Conservation (phyloP, 2,113 vertebrate genomes). For the Dipodomys ordii region DNA sequence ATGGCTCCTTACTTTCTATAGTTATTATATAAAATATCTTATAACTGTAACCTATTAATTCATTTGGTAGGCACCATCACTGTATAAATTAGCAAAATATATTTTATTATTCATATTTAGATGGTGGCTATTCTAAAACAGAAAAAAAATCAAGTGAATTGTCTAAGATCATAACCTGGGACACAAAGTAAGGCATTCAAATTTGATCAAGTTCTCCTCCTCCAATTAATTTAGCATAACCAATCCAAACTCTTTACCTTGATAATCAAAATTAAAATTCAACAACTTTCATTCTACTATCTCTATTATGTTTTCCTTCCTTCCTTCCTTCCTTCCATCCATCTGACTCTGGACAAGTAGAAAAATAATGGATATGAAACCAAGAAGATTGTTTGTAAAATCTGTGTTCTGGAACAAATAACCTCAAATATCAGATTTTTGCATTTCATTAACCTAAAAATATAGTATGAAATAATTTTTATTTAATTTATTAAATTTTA, state of each 20-base stretch:
- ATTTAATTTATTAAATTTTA: too few species aligned
- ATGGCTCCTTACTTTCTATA: not conserved
- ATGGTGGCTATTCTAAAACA: not conserved
- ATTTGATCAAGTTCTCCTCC: not conserved
- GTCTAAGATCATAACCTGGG: not conserved
- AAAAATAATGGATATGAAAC: not conserved
- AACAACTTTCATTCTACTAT: not conserved
- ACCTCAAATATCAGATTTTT: not conserved
- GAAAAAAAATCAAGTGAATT: not conserved
- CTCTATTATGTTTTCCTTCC: not conserved
- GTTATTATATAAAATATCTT: not conserved
- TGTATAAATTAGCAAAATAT: not conserved
- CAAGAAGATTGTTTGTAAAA: not conserved
- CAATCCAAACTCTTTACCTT: not conserved
- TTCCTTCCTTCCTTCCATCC: not conserved
- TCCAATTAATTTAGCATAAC: not conserved
- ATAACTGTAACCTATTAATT: not conserved
- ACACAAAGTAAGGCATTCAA: not conserved
- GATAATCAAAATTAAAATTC: not conserved
- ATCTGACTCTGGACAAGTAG: not conserved
- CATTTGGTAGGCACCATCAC: not conserved
- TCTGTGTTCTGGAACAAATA: not conserved
- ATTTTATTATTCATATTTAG: not conserved
- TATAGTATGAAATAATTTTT: not conserved
- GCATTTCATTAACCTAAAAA: not conserved